phyloP scores from a whole-genome alignment of 1,140 invertebrate species.

The Ridgeia piscesae region DNA sequence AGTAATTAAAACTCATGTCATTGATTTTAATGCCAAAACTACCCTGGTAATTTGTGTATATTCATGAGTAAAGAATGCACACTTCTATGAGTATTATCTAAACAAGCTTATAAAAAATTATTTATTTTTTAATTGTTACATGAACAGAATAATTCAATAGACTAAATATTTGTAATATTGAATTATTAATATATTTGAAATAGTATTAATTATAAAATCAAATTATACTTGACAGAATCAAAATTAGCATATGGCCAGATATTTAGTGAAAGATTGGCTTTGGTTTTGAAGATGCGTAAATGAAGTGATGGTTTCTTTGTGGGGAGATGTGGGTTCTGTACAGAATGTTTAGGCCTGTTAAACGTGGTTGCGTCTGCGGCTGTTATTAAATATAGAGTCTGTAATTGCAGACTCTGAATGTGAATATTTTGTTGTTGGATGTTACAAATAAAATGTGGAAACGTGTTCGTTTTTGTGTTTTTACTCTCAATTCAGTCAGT shows the following conservation, averaged over 20 bases:
- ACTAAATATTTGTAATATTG: not conserved
- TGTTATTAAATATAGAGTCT: not conserved
- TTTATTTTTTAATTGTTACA: not conserved
- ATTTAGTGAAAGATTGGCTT: not conserved
- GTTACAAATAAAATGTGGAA: slow-evolving; percentile 1
- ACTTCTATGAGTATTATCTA: not conserved
- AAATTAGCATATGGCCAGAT: not conserved
- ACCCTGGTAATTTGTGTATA: not conserved
- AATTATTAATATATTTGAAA: not conserved
- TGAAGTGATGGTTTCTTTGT: not conserved
- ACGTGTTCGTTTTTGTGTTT: not conserved
- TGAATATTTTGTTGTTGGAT: not conserved
- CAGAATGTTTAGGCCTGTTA: not conserved
- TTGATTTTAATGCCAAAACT: not conserved
- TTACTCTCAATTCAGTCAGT: not conserved
- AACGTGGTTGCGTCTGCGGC: not conserved
- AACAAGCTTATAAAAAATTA: not conserved
- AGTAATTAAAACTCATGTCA: not conserved
- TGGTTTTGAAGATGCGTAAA: not conserved
- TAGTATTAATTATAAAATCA: not conserved
- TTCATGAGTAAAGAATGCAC: not conserved
- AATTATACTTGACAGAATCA: slow-evolving; percentile 1
- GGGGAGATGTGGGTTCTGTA: not conserved
- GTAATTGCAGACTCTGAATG: not conserved
- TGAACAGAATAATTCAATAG: not conserved